Evolutionary conservation across 2,113 vertebrate genomes (phyloP), one percentile per base, ranked within the genome.

Genomic region (Solea solea): DNA sequence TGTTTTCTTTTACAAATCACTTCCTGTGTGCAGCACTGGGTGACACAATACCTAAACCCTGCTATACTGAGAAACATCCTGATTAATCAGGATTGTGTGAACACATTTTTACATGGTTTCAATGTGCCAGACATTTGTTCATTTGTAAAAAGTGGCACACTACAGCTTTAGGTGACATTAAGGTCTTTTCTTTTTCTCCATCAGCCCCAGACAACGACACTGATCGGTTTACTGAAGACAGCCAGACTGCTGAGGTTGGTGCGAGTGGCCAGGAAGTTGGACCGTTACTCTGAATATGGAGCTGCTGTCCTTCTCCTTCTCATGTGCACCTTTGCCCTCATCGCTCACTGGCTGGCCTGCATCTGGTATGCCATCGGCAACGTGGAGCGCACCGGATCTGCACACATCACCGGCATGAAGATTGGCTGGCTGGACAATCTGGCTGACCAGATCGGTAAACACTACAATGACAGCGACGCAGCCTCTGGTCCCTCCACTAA

Each of bases 341-440:
- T 97, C 0, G 96, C 96, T 5, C 96, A 98, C 76, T 98, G 96
- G 96, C 92, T 98, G 85, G 96, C 96, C 64, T 98, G 96, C 83
- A 98, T 98, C 90, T 98, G 96, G 96, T 98, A 98, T 7, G 96
- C 96, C 91, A 98, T 98, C 10, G 96, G 96, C 74, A 96, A 97
- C 48, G 93, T 97, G 94, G 96, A 98, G 87, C 95, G 95, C 81
- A 96, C 94, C 42, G 90, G 95, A 91, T 92, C 96, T 62, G 91
- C 94, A 13, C 96, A 94, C 81, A 74, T 88, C 0, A 88, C 91
- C 2, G 88, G 44, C 61, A 58, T 94, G 91, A 97, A 96, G 92
- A 99, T 99, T 0, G 98, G 98, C 77, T 99, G 98, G 98, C 90
- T 99, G 86, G 96, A 99, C 93, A 97, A 96, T 89, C 88, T 99